Evolutionary conservation across 1,140 invertebrate species (phyloP).

Genomic region (Holotrichia oblita): DNA sequence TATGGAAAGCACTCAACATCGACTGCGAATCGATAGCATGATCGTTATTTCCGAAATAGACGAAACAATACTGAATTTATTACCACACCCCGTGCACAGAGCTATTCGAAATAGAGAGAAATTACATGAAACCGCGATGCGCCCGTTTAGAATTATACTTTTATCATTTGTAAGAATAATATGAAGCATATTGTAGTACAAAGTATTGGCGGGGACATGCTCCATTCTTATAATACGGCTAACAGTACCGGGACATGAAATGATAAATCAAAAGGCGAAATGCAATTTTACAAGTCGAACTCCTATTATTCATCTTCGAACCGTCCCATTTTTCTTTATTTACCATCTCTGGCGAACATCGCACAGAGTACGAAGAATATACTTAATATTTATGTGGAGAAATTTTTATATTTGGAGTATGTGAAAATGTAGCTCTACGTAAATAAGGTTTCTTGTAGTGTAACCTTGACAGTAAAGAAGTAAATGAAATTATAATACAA

Average conservation of each 20-base stretch:
- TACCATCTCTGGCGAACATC: background rate
- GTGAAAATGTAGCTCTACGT: no score
- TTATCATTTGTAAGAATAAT: background rate
- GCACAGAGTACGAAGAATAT: background rate
- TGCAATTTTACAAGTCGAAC: conserved; percentile 7
- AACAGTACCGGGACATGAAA: background rate
- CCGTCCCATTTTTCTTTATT: background rate
- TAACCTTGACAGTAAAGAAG: no score
- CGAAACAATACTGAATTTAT: conserved; percentile 2
- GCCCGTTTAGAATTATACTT: background rate
- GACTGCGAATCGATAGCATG: background rate
- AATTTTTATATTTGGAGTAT: background rate
- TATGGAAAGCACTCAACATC: conserved; percentile 1
- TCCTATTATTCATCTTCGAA: background rate
- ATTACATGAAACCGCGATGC: background rate
- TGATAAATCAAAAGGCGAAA: conserved; percentile 5
- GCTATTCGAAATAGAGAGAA: background rate
- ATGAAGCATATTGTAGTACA: background rate
- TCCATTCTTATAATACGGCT: background rate
- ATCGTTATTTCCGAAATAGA: conserved; percentile 7
- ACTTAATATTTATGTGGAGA: background rate
- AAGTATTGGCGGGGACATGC: background rate
- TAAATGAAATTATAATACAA: no score
- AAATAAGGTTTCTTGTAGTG: no score
- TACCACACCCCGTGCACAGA: conserved; percentile 10